Evolutionary conservation across 2,888 invertebrate genomes (phyloP), one percentile per base, ranked within the genome.

Genomic region (Chrysolina oricalcia): DNA sequence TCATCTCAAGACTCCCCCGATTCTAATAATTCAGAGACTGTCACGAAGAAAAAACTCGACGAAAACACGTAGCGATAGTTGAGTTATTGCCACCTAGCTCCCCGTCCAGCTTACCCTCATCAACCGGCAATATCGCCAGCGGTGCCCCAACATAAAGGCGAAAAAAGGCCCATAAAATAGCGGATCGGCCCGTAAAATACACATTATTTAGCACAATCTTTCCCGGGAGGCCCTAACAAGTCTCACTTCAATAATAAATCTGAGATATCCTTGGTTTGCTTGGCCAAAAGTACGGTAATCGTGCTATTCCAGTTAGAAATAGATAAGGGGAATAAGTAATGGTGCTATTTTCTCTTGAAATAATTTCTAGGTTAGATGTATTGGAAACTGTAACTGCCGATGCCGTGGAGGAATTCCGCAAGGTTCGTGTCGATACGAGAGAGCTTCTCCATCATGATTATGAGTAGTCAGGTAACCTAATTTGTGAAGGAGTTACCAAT

Each of bases 181-280:
- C 72, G 72, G 74, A 76, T 78, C 72, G 78, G 74, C 53, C 78
- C 67, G 78, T 74, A 74, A 77, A 78, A 72, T 72, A 76, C 64
- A 72, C 65, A 74, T 78, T 76, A 76, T 78, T 78, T 76, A 78
- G 70, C 62, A 56, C 67, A 70, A 72, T 76, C 73, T 74, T 53
- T 72, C 74, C 72, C 73, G 23, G 50, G 65, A 21, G 76, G 35
- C 43, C 59, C 65, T 50, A 62, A 68, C 67, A 74, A 75, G 70
- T 67, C 70, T 74, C 53, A 56, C 66, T 70, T 72, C 66, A 76
- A 78, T 78, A 78, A 78, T 76, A 74, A 75, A 72, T 75, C 59
- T 48, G 48, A 53, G 72, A 63, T 13, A 64, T 75, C 27, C 17
- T 70, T 21, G 72, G 41, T 56, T 53, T 43, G 35, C 59, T 72